These are phyloP conservation scores for Apamea crenata DNA, from an alignment of 2,888 invertebrate genomes.

Conservation along the genomic window DNA sequence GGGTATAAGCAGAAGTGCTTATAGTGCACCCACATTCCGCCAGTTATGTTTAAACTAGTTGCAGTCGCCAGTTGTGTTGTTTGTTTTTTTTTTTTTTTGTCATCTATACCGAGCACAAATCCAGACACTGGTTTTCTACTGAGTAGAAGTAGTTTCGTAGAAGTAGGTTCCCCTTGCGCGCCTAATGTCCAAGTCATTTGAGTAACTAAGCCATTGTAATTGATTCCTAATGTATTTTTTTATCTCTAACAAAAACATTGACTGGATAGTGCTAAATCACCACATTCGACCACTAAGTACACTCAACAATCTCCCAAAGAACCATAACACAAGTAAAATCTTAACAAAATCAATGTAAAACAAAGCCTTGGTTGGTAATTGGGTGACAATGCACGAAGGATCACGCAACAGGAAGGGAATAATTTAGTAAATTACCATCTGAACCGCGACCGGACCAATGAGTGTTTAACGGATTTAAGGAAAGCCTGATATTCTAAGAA, in stretches of 20 bases:
- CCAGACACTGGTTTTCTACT: background rate
- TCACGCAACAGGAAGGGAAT: conserved; percentile 69
- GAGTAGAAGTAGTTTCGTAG: background rate
- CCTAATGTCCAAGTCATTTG: background rate
- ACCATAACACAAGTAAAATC: conserved; percentile 9
- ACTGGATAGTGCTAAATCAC: background rate
- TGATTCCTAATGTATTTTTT: background rate
- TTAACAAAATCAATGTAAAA: conserved; percentile 60
- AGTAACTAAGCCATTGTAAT: background rate
- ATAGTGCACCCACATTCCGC: too few species aligned
- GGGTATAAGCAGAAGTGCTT: too few species aligned
- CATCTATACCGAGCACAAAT: background rate
- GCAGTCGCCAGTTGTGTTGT: too few species aligned
- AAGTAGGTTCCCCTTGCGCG: background rate
- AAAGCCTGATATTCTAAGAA: conserved; percentile 14
- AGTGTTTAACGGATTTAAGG: conserved; percentile 28
- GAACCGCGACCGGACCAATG: conserved; percentile 25
- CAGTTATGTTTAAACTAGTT: too few species aligned
- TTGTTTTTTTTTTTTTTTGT: too few species aligned
- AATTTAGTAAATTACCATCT: conserved; percentile 74
- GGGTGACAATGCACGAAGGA: conserved; percentile 69
- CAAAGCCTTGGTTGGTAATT: conserved; percentile 48
- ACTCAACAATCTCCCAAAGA: background rate
- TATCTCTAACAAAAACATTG: background rate
- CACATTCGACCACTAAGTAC: background rate